phyloP scores from a whole-genome alignment of 2,888 invertebrate genomes.

The Meliscaeva auricollis region DNA sequence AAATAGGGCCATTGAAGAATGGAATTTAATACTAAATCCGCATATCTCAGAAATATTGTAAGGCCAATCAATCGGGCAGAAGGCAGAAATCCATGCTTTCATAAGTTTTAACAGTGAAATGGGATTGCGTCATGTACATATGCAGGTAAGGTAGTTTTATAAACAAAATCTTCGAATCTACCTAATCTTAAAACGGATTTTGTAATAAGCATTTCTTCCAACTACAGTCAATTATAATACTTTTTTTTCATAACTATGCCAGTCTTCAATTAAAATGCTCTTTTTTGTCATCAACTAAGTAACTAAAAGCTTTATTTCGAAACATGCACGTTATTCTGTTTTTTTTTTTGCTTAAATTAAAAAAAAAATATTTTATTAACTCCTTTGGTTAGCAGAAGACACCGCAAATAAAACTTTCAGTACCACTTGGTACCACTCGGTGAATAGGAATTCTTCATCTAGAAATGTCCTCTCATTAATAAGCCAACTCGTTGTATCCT shows the following conservation, averaged over 20 bases:
- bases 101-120: no score
- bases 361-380: conserved; percentile 41
- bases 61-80: no score
- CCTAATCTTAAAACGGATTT: no score
- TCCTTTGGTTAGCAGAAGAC: conserved; percentile 47
- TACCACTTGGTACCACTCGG: conserved; percentile 67
- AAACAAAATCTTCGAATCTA: no score
- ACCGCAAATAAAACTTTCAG: conserved; percentile 57
- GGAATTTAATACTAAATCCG: no score
- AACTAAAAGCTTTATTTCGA: conserved; percentile 52
- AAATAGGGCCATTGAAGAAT: no score
- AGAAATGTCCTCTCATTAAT: conserved; percentile 76
- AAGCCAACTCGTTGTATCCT: conserved; percentile 59
- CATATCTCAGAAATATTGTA: no score
- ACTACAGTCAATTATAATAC: neutral
- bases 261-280: conserved; percentile 54
- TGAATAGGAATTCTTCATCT: conserved; percentile 75
- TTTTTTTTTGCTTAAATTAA: conserved; percentile 11
- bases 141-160: no score
- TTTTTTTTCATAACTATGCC: neutral
- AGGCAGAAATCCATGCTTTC: no score
- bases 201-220: no score
- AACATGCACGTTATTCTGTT: conserved; percentile 45
- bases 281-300: conserved; percentile 44
- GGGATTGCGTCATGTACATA: no score